Evolutionary conservation across 2,797 vertebrate genomes (phyloP), one percentile per base, ranked within the genome.

Genomic region (Melanogrammus aeglefinus): DNA sequence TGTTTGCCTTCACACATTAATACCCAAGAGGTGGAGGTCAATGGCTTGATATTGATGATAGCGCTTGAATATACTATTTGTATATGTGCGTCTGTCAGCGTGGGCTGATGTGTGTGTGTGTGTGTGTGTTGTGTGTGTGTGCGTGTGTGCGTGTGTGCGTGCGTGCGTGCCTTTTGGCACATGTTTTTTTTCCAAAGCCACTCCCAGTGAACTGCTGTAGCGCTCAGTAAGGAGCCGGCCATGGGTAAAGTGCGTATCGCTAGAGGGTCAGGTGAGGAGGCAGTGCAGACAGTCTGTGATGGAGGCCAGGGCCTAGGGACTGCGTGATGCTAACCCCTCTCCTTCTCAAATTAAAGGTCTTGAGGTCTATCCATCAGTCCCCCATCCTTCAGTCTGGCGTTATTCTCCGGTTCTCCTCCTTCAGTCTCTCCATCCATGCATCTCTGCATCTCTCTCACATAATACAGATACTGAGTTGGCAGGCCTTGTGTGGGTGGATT

Each of bases 381-480:
- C 85, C 86, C 39, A 81, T 77, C 85, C 77, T 80, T 74, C 80
- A 44, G 41, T 70, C 86, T 84, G 84, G 78, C 80, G 79, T 75
- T 38, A 29, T 39, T 2, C 78, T 76, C 85, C 86, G 81, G 86
- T 85, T 70, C n/a, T 71, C 69, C 69, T 29, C 31, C 69, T 31
- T 33, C 69, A 6, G 73, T 35, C 70, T 71, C 83, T 66, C 70
- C n/a, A 39, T 66, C 63, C 38, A 63, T 72, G 41, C 78, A 57
- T 33, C 75, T 44, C 70, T 9, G 70, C n/a, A 39, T 57, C 70
- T 72, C 74, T 74, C 71, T 78, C 77, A 72, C 81, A 88, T 89
- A 91, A 91, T 91, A 92, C 90, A 92, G 91, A 93, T 91, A 91
- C 41, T 91, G 87, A 88, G 86, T 89, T 93, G 91, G 91, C 90